These are phyloP conservation scores for Cynodonichthys magdalenae DNA, from an alignment of 2,797 vertebrate genomes.

Conservation along the genomic window DNA sequence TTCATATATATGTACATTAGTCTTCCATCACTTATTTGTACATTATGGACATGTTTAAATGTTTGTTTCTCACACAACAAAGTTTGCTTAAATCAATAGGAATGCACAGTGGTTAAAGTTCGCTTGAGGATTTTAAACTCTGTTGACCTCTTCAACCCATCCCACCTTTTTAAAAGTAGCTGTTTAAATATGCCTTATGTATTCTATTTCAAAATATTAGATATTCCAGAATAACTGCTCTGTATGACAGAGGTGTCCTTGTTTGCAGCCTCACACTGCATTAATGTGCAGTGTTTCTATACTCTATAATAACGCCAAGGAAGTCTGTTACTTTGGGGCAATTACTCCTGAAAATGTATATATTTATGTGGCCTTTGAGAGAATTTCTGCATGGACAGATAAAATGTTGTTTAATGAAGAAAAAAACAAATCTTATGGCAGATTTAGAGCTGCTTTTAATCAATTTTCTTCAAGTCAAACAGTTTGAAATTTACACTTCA, in stretches of 20 bases:
- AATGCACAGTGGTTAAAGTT: constrained; percentile 76
- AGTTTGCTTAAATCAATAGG: constrained; percentile 71
- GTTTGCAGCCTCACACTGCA: constrained; percentile 6
- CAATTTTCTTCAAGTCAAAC: constrained; percentile 9
- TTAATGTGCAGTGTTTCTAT: constrained; percentile 3
- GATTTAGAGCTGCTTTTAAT: constrained; percentile 13
- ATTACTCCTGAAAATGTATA: constrained; percentile 19
- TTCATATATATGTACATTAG: constrained; percentile 2
- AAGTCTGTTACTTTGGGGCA: constrained; percentile 22
- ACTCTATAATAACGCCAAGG: neutral
- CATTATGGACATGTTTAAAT: constrained; percentile 22
- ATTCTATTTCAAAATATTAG: constrained; percentile 17
- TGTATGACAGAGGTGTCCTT: constrained; percentile 31
- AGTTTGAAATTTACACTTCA: constrained; percentile 16
- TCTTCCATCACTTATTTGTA: constrained; percentile 25
- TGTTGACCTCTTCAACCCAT: constrained; percentile 38
- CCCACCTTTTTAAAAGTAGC: constrained; percentile 16
- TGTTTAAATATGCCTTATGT: constrained; percentile 6
- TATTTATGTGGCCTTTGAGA: constrained; percentile 27
- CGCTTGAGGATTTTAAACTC: constrained; percentile 60
- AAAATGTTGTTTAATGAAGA: neutral
- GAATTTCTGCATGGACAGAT: constrained; percentile 4
- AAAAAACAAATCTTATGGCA: neutral
- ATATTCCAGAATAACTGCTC: constrained; percentile 19
- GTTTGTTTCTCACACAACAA: constrained; percentile 53